These are phyloP conservation scores for Acleris holmiana DNA, from an alignment of 2,888 invertebrate genomes.

Conservation along the genomic window DNA sequence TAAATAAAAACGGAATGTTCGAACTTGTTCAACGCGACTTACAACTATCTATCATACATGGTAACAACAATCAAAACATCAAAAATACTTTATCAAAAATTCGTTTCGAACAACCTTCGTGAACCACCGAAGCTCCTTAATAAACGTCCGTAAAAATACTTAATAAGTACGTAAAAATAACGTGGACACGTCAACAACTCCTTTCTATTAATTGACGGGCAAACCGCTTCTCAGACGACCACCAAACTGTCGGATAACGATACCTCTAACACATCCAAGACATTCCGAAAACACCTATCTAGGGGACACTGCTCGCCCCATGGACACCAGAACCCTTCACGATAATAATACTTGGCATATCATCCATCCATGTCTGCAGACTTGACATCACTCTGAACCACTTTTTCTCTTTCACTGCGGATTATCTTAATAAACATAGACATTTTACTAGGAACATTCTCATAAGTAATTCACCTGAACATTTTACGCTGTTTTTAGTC, in stretches of 20 bases:
- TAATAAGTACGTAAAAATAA: constrained; percentile 67
- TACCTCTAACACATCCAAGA: constrained; percentile 53
- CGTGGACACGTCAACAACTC: constrained; percentile 72
- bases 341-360: constrained; percentile 3
- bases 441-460: constrained; percentile 2
- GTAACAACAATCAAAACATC: constrained; percentile 78
- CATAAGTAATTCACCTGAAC: not conserved
- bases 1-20: constrained; percentile 72
- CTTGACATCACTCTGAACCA: not conserved
- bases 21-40: constrained; percentile 58
- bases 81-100: constrained; percentile 73
- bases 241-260: constrained; percentile 17
- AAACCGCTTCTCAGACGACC: constrained; percentile 55
- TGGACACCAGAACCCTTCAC: constrained; percentile 8
- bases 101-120: constrained; percentile 54
- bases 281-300: constrained; percentile 60
- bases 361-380: not conserved
- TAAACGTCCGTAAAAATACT: constrained; percentile 50
- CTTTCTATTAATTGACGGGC: constrained; percentile 77
- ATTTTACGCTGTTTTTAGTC: not conserved
- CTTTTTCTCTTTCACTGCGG: not conserved
- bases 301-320: constrained; percentile 27
- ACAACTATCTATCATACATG: constrained; percentile 58
- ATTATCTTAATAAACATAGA: not conserved
- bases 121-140: constrained; percentile 48